Percentiles rank a stretch among this genome's conserved stretches.
Conservation (phyloP, 1,140 invertebrate species). For the Monochamus saltuarius region DNA sequence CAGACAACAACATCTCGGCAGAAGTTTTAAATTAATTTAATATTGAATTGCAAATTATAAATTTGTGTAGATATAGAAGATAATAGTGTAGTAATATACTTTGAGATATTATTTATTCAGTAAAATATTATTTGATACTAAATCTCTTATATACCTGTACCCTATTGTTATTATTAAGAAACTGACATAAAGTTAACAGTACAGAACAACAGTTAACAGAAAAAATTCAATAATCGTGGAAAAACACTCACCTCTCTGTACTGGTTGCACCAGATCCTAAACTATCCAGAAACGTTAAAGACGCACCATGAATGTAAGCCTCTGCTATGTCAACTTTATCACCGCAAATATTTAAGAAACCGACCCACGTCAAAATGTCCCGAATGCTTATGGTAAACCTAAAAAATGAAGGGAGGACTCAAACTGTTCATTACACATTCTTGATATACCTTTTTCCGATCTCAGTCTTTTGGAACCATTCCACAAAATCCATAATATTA, state of each 20-base stretch:
- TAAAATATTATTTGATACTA: too few species aligned
- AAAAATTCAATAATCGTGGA: too few species aligned
- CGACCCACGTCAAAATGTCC: constrained; percentile 90
- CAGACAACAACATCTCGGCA: too few species aligned
- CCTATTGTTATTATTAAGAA: too few species aligned
- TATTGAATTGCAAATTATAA: too few species aligned
- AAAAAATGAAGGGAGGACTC: constrained; percentile 24
- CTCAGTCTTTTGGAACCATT: constrained; percentile 74
- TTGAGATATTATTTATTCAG: too few species aligned
- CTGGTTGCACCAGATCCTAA: constrained; percentile 73
- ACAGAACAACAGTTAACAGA: too few species aligned
- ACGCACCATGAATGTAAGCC: constrained; percentile 85
- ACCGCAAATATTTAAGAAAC: constrained; percentile 79
- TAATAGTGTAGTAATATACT: too few species aligned
- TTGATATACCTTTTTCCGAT: constrained; percentile 64
- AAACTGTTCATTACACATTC: not conserved
- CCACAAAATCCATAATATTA: constrained; percentile 75
- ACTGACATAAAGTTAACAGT: too few species aligned
- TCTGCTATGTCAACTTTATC: constrained; percentile 56
- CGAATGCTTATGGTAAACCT: constrained; percentile 85
- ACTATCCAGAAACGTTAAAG: constrained; percentile 88
- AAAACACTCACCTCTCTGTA: constrained; percentile 60
- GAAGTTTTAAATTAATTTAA: too few species aligned
- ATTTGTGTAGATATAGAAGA: too few species aligned
- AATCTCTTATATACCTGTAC: too few species aligned